These are phyloP conservation scores for Leptarthrus brevirostris DNA, from an alignment of 2,888 invertebrate genomes.

Conservation along the genomic window DNA sequence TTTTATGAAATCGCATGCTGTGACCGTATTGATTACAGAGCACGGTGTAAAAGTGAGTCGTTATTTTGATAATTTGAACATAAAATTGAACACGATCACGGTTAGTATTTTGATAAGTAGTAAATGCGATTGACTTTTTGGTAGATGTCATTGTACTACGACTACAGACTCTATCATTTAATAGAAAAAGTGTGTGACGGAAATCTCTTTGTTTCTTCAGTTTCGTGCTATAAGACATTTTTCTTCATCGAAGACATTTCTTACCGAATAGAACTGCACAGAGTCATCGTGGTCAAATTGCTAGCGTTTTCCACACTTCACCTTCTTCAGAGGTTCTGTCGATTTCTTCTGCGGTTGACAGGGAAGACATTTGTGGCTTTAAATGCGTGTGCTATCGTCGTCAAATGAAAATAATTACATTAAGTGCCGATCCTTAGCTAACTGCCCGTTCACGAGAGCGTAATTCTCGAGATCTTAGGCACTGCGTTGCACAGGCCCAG, in stretches of 20 bases:
- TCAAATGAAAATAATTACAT: conserved; percentile 42
- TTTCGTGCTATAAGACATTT: background rate
- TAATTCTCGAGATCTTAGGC: background rate
- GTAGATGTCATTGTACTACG: too few species aligned
- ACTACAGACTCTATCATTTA: conserved; percentile 12
- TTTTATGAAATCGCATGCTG: background rate
- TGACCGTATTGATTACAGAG: too few species aligned
- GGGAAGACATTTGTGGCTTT: conserved; percentile 7
- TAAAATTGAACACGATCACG: too few species aligned
- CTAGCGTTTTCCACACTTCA: conserved; percentile 1
- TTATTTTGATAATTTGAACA: too few species aligned
- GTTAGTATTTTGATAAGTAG: too few species aligned
- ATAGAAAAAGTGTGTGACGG: conserved; percentile 34
- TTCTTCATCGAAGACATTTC: background rate
- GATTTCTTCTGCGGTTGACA: conserved; percentile 25
- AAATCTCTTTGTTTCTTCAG: conserved; percentile 13
- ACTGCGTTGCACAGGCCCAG: background rate
- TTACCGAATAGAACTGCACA: background rate
- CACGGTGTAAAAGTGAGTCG: too few species aligned
- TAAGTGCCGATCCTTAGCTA: conserved; percentile 29
- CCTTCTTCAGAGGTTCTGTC: conserved; percentile 8
- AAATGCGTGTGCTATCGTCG: conserved; percentile 27
- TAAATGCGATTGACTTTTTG: too few species aligned
- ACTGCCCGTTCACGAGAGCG: background rate
- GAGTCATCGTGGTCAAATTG: too few species aligned